These are phyloP conservation scores for Cygnus olor DNA, from an alignment of 2,797 vertebrate genomes.

Conservation along the genomic window DNA sequence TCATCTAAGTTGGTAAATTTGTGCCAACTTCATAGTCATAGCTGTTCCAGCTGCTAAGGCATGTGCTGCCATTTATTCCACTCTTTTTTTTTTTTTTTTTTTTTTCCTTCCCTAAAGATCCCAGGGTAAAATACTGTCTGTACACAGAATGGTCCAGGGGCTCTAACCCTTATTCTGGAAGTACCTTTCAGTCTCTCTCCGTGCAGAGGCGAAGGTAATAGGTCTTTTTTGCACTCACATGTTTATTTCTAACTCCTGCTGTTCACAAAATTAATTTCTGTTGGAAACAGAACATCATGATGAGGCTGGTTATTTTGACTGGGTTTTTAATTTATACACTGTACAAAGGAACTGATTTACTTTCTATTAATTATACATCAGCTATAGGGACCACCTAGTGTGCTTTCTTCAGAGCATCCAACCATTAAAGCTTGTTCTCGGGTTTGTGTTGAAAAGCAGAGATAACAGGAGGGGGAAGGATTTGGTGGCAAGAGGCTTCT, in stretches of 20 bases:
- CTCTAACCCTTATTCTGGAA: background rate
- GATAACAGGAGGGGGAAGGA: background rate
- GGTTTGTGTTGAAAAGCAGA: background rate
- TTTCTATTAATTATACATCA: conserved; percentile 44
- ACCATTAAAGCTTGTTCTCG: background rate
- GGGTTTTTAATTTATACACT: background rate
- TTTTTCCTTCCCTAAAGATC: background rate
- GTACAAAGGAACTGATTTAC: background rate
- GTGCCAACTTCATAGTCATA: background rate
- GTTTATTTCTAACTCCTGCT: conserved; percentile 33
- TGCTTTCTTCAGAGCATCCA: background rate
- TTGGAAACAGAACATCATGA: conserved; percentile 18
- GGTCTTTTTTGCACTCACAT: conserved; percentile 32
- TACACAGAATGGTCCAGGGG: background rate
- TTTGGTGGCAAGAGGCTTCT: background rate
- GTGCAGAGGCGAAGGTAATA: conserved; percentile 19
- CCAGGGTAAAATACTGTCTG: background rate
- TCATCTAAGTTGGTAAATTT: background rate
- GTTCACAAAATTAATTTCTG: conserved; percentile 56
- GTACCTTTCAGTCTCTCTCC: conserved; percentile 28
- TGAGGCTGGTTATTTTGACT: conserved; percentile 42
- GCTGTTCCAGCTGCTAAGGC: conserved; percentile 24
- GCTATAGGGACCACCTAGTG: background rate
- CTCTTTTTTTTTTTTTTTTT: background rate
- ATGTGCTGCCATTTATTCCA: background rate